Base-by-base conservation (phyloP, 2,113 vertebrate species). In the Periophthalmodon schlosseri region DNA sequence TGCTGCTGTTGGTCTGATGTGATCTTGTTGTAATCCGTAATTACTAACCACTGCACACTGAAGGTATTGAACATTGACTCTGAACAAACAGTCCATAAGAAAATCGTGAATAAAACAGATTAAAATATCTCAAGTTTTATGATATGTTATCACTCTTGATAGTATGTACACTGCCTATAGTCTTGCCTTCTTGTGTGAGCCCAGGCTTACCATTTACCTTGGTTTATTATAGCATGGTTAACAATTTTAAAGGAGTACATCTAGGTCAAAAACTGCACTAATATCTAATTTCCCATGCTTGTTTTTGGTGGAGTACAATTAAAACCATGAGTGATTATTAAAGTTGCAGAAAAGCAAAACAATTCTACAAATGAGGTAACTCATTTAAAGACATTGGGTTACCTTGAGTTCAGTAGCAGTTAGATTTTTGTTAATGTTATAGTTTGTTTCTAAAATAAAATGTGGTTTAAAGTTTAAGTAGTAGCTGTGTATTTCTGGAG, bases 1-100 rank as follows among this genome's bases (percentile, higher is more conserved):
- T 34, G 14, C 60, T 63, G 24, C 28, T 65, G 63, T 65, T 39
- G 61, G 18, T n/a, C 63, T 65, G 63, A 44, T 65, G 18, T 65
- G 44, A 65, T 65, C 63, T 65, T 65, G 34, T 63, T 39, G 63
- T n/a, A 39, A 65, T 65, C 0, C 34, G 18, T 44, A 23, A 20
- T 65, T 65, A 44, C 34, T 21, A n/a, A 39, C 34, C 8, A 39
- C 15, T 6, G 58, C 10, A 39, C 63, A n/a, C 69, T 11, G 11
- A 28, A 66, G 36, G 21, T 65, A 57, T 16, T 64, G 15, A 10
- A 47, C 36, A 61, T 69, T 77, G 49, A 56, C 47, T 28, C 15
- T 50, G 52, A 69, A 73, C n/a, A 64, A 21, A 18, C 47, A n/a
- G 67, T 4, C 16, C 21, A 18, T 3, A 14, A 24, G 6, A 46